Base-by-base conservation (phyloP, 2,113 vertebrate species). In the Hemiprocne comata region DNA sequence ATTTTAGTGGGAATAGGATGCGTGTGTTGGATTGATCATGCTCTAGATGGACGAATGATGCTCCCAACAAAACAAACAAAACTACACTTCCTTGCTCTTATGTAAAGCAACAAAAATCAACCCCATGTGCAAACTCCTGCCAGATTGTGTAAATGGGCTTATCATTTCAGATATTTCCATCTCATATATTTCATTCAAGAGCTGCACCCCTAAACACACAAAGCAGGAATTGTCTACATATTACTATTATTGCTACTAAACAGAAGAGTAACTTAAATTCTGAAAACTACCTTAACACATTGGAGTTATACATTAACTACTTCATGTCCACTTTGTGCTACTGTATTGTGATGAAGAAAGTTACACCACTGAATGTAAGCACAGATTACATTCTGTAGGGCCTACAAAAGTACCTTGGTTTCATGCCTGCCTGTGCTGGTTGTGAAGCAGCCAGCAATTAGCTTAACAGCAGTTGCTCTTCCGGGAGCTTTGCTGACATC, bases 401-500 rank as follows among this genome's bases (percentile, higher is more conserved):
- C 46, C 82, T 92, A 57, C 85, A 93, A 82, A 57, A 14, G 44
- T 67, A 62, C 83, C 81, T 91, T 58, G 57, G n/a, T 76, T 94
- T 96, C 79, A 58, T 88, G 81, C 65, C 86, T 85, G 76, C 64
- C 79, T 87, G 84, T 87, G 88, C 90, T 86, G 67, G 69, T 87
- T 95, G 84, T 82, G 82, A 95, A 93, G 87, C 85, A 96, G 93
- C 87, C 76, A 95, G 76, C 93, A 95, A 96, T 96, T 97, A 96
- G 65, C 90, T 48, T 67, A 95, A 81, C 80, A 97, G 96, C 93
- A 97, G 89, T 94, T 85, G 93, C 92, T 97, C 95, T 97, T 96
- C 93, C 92, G 76, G 95, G 89, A 96, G 93, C 92, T 96, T 94
- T 97, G 95, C 95, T 97, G 96, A 97, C 95, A 97, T 97, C 96